Percentiles rank a stretch among this genome's conserved stretches.
phyloP scores from a whole-genome alignment of 2,888 invertebrate genomes.

The Spisula subtruncata region DNA sequence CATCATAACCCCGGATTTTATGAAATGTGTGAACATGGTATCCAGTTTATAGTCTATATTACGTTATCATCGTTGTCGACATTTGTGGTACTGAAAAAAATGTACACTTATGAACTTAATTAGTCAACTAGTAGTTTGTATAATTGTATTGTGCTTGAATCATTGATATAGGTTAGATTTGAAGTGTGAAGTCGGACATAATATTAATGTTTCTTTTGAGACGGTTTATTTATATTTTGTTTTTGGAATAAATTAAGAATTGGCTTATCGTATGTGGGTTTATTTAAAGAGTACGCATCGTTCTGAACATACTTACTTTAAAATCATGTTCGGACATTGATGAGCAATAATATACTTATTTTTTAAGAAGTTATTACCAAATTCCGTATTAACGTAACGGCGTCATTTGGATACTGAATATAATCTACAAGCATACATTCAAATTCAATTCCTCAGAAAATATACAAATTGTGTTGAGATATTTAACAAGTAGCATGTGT shows the following conservation, averaged over 20 bases:
- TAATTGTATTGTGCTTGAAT: neutral
- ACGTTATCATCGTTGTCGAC: neutral
- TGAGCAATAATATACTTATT: no score
- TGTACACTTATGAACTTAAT: neutral
- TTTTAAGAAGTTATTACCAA: neutral
- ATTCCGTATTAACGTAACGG: neutral
- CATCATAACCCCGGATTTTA: neutral
- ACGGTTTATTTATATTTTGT: neutral
- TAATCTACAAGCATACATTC: neutral
- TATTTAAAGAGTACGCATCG: no score
- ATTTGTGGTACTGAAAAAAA: neutral
- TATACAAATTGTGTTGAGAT: neutral
- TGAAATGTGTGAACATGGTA: neutral
- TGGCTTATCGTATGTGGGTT: no score
- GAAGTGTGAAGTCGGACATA: neutral
- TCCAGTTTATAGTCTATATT: neutral
- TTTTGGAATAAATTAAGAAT: neutral
- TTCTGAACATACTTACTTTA: neutral
- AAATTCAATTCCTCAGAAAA: neutral
- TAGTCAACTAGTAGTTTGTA: neutral
- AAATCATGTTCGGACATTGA: no score
- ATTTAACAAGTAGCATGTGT: neutral
- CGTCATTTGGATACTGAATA: no score
- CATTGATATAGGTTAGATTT: neutral
- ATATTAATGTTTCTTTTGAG: neutral